These are phyloP conservation scores for Neosilurus hyrtlii DNA, from an alignment of 2,797 vertebrate species.

Conservation along the genomic window DNA sequence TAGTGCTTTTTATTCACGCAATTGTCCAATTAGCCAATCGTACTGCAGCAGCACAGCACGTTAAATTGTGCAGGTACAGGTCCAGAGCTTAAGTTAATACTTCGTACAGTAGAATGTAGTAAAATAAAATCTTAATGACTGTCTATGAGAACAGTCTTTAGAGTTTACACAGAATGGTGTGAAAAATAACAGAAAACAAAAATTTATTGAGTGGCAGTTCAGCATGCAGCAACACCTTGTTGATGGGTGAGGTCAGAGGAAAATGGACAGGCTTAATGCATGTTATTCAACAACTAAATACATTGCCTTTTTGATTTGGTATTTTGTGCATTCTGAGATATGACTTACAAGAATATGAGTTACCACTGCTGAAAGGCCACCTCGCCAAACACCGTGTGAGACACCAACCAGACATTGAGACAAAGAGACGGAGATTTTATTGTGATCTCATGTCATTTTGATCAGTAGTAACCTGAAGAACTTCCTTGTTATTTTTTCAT, in stretches of 20 bases:
- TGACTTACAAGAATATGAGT: no score
- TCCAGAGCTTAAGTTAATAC: neutral
- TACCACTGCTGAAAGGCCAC: no score
- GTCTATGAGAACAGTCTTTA: neutral
- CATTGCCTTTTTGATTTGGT: neutral
- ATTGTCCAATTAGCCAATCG: neutral
- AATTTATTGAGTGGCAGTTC: neutral
- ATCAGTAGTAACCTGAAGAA: no score
- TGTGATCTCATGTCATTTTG: no score
- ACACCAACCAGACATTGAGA: no score
- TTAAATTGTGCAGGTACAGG: neutral
- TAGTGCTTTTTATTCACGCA: neutral
- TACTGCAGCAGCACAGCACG: neutral
- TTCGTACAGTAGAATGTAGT: neutral
- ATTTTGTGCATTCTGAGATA: neutral
- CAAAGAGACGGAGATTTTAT: no score
- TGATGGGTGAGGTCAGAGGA: neutral
- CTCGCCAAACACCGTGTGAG: no score
- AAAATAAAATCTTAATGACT: neutral
- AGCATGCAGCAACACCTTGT: neutral
- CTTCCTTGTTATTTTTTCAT: no score
- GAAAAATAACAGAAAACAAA: neutral
- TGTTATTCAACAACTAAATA: neutral
- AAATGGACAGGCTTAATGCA: neutral
- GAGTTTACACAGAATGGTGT: neutral